These are phyloP conservation scores for Poeciliopsis prolifica DNA, from an alignment of 2,113 vertebrate species.

Conservation along the genomic window DNA sequence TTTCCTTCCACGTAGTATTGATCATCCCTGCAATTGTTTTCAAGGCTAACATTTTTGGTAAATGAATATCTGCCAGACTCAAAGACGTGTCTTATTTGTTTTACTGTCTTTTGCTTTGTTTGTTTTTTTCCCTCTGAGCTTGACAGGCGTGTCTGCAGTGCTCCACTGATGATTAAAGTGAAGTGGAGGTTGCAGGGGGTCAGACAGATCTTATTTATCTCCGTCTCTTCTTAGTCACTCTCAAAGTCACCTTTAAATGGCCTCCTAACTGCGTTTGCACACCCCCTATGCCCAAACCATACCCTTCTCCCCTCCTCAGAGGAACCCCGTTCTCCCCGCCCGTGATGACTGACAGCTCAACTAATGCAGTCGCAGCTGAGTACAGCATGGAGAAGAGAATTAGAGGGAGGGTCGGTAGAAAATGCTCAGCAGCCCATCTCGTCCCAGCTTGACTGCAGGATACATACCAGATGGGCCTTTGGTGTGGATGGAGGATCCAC, in stretches of 20 bases:
- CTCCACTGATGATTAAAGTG: constrained; percentile 49
- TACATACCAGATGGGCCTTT: constrained; percentile 63
- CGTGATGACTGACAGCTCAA: constrained; percentile 63
- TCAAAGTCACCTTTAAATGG: constrained; percentile 69
- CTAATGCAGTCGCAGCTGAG: constrained; percentile 68
- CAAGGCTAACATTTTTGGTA: not conserved
- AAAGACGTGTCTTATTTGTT: not conserved
- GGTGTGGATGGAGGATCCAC: constrained; percentile 31
- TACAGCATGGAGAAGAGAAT: constrained; percentile 34
- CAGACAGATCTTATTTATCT: constrained; percentile 62
- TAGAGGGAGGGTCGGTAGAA: constrained; percentile 44
- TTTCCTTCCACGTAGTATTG: constrained; percentile 16
- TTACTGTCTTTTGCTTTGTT: not conserved
- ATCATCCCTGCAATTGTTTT: constrained; percentile 12
- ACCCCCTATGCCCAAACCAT: constrained; percentile 15
- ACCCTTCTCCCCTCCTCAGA: constrained; percentile 6
- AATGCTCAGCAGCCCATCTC: constrained; percentile 59
- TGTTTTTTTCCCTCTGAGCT: not conserved
- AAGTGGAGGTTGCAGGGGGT: constrained; percentile 45
- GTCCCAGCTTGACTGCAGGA: constrained; percentile 64
- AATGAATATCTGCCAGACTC: not conserved
- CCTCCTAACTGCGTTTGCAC: constrained; percentile 38
- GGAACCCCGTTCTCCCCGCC: not conserved
- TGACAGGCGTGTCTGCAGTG: constrained; percentile 41
- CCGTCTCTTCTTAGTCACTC: constrained; percentile 48